These are phyloP conservation scores for Tineola bisselliella DNA, from an alignment of 2,888 invertebrate species.

Conservation along the genomic window DNA sequence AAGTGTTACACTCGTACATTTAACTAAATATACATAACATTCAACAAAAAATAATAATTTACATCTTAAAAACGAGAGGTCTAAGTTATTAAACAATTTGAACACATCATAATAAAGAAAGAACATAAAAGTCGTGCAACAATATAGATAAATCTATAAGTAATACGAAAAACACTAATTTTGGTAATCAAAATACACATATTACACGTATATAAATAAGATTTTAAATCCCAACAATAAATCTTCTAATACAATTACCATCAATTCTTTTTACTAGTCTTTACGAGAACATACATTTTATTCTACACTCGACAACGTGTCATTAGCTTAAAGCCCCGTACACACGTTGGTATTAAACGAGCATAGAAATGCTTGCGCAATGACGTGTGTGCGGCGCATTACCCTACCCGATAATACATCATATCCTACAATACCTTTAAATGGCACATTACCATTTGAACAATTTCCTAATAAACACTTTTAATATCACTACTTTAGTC, in stretches of 20 bases:
- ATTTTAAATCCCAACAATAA: not conserved
- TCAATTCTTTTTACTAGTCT: not conserved
- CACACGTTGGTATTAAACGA: too few species aligned
- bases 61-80: too few species aligned
- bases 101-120: not conserved
- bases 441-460: not conserved
- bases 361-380: too few species aligned
- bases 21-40: not conserved
- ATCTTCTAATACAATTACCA: not conserved
- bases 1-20: not conserved
- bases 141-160: not conserved
- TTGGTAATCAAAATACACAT: not conserved
- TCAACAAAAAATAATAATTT: not conserved
- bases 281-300: not conserved
- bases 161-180: not conserved
- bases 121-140: not conserved
- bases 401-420: too few species aligned
- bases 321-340: not conserved
- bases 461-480: not conserved
- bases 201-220: not conserved
- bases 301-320: not conserved
- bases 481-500: constrained; percentile 4
- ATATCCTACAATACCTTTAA: not conserved
- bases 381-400: too few species aligned
- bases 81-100: too few species aligned